These are phyloP conservation scores for Noctua pronuba DNA, from an alignment of 2,888 invertebrate genomes.

Conservation along the genomic window DNA sequence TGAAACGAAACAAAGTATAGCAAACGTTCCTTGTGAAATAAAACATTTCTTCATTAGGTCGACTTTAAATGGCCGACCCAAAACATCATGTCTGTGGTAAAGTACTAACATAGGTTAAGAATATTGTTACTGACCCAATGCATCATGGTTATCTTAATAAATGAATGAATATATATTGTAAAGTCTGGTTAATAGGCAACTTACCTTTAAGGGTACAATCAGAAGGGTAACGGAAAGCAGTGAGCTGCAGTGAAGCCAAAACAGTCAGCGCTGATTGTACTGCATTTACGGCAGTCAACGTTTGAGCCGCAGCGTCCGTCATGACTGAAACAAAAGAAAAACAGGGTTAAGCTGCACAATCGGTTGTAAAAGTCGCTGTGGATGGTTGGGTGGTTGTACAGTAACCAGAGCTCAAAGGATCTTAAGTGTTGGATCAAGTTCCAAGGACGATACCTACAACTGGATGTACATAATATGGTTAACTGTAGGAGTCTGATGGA, in stretches of 20 bases:
- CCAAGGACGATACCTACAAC: not conserved
- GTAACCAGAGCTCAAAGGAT: not conserved
- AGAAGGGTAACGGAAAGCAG: constrained; percentile 9
- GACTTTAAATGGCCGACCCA: not conserved
- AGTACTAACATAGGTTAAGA: too few species aligned
- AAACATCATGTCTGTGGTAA: not conserved
- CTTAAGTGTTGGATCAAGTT: not conserved
- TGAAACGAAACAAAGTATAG: not conserved
- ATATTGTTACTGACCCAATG: too few species aligned
- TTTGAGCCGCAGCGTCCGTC: constrained; percentile 37
- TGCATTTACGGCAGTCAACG: not conserved
- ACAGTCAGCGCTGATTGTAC: constrained; percentile 36
- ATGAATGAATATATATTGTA: too few species aligned
- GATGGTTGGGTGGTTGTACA: not conserved
- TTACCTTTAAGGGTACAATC: constrained; percentile 33
- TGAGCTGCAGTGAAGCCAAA: not conserved
- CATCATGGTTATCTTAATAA: too few species aligned
- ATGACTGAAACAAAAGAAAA: constrained; percentile 37
- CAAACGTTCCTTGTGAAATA: not conserved
- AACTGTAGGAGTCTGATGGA: not conserved
- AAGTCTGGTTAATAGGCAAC: not conserved
- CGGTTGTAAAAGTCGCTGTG: not conserved
- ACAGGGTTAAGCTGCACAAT: not conserved
- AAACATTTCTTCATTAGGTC: not conserved
- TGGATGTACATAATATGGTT: not conserved